Percentiles rank a stretch among this genome's conserved stretches.
Conservation (phyloP, 2,797 vertebrate genomes). For the Channallabes apus region DNA sequence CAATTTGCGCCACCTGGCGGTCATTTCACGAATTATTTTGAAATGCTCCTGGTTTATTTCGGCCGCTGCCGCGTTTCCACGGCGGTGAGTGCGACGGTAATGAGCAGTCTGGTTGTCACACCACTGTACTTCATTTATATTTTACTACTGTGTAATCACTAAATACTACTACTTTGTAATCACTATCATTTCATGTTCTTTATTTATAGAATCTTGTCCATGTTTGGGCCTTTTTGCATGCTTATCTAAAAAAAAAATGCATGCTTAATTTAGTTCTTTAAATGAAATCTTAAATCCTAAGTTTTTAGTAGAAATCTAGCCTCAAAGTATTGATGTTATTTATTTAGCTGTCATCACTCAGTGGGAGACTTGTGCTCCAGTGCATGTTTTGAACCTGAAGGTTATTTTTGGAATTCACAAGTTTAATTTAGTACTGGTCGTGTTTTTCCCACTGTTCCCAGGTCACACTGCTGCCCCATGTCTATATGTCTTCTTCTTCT, state of each 20-base stretch:
- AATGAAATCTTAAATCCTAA: not conserved
- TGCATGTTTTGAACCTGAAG: not conserved
- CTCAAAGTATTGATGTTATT: not conserved
- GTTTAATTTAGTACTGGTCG: no score
- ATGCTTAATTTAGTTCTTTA: no score
- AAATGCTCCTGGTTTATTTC: no score
- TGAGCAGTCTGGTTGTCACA: no score
- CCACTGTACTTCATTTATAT: no score
- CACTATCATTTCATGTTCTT: not conserved
- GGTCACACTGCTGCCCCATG: not conserved
- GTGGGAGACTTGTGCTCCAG: not conserved
- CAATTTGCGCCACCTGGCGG: no score
- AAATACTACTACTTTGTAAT: not conserved
- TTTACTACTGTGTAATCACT: not conserved
- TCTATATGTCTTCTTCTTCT: no score
- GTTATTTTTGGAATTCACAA: not conserved
- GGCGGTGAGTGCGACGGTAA: no score
- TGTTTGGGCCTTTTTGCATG: not conserved
- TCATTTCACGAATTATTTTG: no score
- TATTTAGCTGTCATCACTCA: not conserved
- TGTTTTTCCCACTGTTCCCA: conserved; percentile 1
- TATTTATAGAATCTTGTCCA: not conserved
- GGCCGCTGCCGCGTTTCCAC: no score
- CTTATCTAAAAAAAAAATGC: not conserved
- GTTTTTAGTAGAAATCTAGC: not conserved